Evolutionary conservation across 2,113 vertebrate species (phyloP).

Genomic region (Collichthys lucidus): DNA sequence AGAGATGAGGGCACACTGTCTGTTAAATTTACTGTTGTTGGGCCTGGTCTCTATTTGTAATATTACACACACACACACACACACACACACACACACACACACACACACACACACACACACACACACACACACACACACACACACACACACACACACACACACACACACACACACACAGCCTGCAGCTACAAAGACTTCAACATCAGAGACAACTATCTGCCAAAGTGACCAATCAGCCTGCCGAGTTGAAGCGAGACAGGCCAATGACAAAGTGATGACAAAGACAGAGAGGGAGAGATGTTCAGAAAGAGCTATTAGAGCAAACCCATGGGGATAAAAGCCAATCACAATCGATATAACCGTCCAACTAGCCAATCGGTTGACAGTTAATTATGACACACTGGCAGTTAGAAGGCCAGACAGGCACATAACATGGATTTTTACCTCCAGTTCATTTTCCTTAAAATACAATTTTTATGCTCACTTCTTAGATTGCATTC

Average conservation of each 20-base stretch:
- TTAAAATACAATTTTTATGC: conserved; percentile 36
- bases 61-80: background rate
- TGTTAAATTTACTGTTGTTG: conserved; percentile 30
- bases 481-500: conserved; percentile 29
- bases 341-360: conserved; percentile 57
- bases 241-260: background rate
- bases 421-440: conserved; percentile 40
- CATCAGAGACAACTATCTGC: conserved; percentile 42
- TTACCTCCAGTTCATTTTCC: conserved; percentile 29
- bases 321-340: conserved; percentile 36
- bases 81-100: background rate
- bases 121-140: background rate
- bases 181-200: conserved; percentile 26
- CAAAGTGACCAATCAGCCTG: conserved; percentile 56
- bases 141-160: background rate
- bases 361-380: conserved; percentile 41
- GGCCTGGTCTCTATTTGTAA: conserved; percentile 11
- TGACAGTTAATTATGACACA: conserved; percentile 50
- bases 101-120: background rate
- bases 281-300: conserved; percentile 33
- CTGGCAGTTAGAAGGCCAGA: conserved; percentile 28
- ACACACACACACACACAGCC: background rate
- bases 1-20: conserved; percentile 7
- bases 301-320: conserved; percentile 33
- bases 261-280: conserved; percentile 38